phyloP scores from a whole-genome alignment of 2,113 vertebrate genomes.

The Illadopsis cleaveri region DNA sequence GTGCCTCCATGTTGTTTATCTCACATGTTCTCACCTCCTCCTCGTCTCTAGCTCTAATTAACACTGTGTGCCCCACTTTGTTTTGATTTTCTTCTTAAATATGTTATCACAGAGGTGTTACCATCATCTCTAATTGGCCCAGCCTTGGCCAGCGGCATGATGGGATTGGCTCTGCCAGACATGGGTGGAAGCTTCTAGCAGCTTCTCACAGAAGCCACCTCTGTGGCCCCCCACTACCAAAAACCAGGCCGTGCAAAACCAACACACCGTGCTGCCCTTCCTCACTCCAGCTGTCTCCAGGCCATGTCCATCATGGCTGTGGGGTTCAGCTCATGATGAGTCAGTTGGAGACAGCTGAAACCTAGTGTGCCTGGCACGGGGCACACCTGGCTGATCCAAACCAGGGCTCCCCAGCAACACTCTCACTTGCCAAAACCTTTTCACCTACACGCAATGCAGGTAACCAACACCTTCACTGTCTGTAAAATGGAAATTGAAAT shows the following conservation, averaged over 20 bases:
- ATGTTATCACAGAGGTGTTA: background rate
- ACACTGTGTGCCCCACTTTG: background rate
- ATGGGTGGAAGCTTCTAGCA: background rate
- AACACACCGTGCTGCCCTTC: background rate
- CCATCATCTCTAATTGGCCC: background rate
- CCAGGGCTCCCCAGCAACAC: accelerated
- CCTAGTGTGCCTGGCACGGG: accelerated
- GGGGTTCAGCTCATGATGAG: background rate
- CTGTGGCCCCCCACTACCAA: background rate
- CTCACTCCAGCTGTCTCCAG: background rate
- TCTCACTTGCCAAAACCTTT: background rate
- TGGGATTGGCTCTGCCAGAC: accelerated
- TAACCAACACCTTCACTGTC: background rate
- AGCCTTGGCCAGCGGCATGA: background rate
- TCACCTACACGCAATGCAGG: background rate
- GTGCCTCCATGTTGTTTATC: background rate
- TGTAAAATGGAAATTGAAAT: background rate
- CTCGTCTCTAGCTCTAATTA: background rate
- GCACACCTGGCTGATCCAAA: background rate
- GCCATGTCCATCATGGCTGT: background rate
- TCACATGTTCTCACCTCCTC: background rate
- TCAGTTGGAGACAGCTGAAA: background rate
- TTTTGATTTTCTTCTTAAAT: background rate
- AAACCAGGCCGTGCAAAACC: background rate
- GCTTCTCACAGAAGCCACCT: background rate